Conservation (phyloP, 2,113 vertebrate genomes). For the Podarcis cretensis region DNA sequence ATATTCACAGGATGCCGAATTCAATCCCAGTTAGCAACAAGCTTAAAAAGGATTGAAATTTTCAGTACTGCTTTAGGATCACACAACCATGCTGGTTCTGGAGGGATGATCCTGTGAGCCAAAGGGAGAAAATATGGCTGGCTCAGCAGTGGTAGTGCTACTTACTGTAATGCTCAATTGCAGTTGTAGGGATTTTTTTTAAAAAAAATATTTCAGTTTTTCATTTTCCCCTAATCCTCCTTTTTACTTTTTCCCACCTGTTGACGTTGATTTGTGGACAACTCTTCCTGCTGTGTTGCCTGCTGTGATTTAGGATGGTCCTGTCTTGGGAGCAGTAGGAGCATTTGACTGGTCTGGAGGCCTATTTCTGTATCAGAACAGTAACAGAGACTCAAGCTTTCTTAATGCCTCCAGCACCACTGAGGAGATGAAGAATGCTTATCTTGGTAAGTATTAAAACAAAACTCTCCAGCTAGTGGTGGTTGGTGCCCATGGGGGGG, state of each 20-base stretch:
- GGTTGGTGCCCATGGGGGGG: too few relatives aligned
- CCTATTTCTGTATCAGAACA: slow-evolving; percentile 34
- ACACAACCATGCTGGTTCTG: not conserved
- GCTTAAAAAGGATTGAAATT: too few relatives aligned
- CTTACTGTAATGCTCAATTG: not conserved
- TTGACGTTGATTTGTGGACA: not conserved
- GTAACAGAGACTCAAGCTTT: slow-evolving; percentile 18
- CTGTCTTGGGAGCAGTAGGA: slow-evolving; percentile 67
- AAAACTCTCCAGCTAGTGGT: too few relatives aligned
- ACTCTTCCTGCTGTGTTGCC: not conserved
- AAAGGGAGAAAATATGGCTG: not conserved
- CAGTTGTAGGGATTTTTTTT: not conserved
- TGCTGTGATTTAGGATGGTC: slow-evolving; percentile 34
- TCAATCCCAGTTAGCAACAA: not conserved
- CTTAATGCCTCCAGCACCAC: slow-evolving; percentile 57
- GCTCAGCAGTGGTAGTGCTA: not conserved
- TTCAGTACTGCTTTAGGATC: not conserved
- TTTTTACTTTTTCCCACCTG: too few relatives aligned
- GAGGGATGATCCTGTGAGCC: not conserved
- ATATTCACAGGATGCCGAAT: not conserved
- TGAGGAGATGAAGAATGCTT: slow-evolving; percentile 63
- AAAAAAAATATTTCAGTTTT: not conserved
- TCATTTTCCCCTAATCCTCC: not conserved
- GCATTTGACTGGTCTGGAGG: slow-evolving; percentile 73
- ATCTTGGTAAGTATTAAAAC: slow-evolving; percentile 60